Evolutionary conservation across 2,797 vertebrate species (phyloP), one percentile per base, ranked within the genome.

Genomic region (Merluccius polli): DNA sequence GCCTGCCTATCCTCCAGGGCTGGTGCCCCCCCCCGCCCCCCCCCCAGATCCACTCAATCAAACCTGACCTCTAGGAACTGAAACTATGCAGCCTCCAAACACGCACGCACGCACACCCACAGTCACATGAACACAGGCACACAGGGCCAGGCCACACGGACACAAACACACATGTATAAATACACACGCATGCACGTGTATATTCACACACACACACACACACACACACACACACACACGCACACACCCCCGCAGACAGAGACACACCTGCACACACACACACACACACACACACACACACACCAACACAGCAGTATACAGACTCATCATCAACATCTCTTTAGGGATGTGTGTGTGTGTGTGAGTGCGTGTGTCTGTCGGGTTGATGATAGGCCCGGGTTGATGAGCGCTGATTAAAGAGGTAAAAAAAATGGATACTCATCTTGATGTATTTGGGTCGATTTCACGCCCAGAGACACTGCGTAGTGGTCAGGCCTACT

Each of bases 361-460:
- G 44, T 48, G 44, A 2, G 11, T 48, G 44, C 18, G 44, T 4
- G 44, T 52, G 44, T 77, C 83, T 73, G 76, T 77, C 10, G 77
- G 76, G 90, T 87, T 76, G 82, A 59, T 78, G 83, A 85, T 82
- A 79, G 80, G 79, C 76, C 82, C 82, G 74, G 81, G 86, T 36
- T 90, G 88, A 91, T 83, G 84, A 89, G 84, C 72, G 76, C 75
- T 79, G 85, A 89, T 86, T 80, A 88, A 85, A 82, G 83, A 83
- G 75, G 82, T 85, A 87, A 87, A 87, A 87, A 87, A 35, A 87
- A 88, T 79, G 83, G 86, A 90, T 91, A 89, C 86, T 91, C 88
- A 88, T 92, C 85, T 87, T 87, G 87, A 92, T 90, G 89, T 91
- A 93, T 93, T 89, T 92, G 86, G 92, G 92, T 93, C 92, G 92